Conservation (phyloP, 1,140 invertebrate species). For the Colletes latitarsis region DNA sequence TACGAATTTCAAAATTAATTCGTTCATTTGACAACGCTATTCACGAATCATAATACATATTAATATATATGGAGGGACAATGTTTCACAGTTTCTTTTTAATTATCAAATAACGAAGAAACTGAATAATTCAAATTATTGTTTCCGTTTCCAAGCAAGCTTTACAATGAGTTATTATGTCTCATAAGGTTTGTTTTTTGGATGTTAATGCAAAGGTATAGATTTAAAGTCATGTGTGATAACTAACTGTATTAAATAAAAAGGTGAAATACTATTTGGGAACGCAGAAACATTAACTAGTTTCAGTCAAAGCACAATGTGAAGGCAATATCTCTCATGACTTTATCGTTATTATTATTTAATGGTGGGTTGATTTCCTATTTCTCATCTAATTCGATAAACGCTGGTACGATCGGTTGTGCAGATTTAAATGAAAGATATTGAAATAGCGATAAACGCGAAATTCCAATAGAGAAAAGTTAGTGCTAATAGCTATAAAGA, state of each 20-base stretch:
- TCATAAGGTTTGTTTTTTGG: no score
- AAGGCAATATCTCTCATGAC: background rate
- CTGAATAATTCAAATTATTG: no score
- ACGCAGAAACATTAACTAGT: background rate
- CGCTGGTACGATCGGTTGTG: background rate
- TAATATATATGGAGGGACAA: no score
- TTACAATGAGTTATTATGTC: no score
- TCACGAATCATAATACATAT: no score
- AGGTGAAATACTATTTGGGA: background rate
- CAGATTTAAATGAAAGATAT: background rate
- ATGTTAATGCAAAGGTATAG: no score
- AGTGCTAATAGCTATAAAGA: background rate
- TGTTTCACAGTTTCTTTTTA: no score
- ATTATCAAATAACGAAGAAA: no score
- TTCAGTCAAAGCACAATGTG: background rate
- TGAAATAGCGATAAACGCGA: background rate
- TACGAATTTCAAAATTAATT: no score
- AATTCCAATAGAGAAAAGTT: background rate
- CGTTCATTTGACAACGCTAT: no score
- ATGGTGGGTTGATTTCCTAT: background rate
- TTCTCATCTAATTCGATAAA: background rate
- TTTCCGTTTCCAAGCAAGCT: no score
- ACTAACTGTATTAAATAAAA: background rate
- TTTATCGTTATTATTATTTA: background rate
- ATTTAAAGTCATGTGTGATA: no score